Base-by-base conservation (phyloP, 2,888 invertebrate species). In the Megalurothrips usitatus region DNA sequence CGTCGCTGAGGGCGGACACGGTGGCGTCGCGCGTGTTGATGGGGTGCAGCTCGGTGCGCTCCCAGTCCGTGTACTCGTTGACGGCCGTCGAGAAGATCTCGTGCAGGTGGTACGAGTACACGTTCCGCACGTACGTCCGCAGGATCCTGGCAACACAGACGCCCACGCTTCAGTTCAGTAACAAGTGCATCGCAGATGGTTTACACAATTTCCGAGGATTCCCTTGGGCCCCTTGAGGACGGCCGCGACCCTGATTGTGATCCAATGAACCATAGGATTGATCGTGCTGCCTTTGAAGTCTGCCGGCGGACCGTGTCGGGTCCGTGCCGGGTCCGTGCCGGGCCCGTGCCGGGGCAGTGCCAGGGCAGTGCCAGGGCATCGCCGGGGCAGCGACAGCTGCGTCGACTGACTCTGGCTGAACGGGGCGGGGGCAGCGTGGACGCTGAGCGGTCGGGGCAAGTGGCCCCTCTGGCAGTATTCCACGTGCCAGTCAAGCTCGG, bases 41-140 rank as follows among this genome's bases (percentile, higher is more conserved):
- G 79, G 96, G 96, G 87, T 95, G 96, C 88, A 95, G 91, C 49
- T 95, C 94, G 85, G 96, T 96, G 87, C 94, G 90, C 87, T 96
- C 96, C 98, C 98, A 99, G 88, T 98, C 97, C 82, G 98, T 98
- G 89, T 99, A 99, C 86, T 98, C 98, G 87, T 98, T 98, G 84
- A 96, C 94, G 82, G 86, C 85, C 84, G 98, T 96, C 87, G 95
- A 95, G 89, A 97, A 97, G 86, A 99, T 97, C 88, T 98, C 98
- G 86, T 96, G 96, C 84, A 97, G 90, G 87, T 99, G 98, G 89
- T 95, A 98, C 83, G 94, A 94, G 89, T 96, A 99, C 52, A 97
- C 94, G 88, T 98, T 98, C 82, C 97, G 91, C 81, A 98, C 97
- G 87, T 97, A 95, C 58, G 97, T 96, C 86, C 96, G 91, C 19